Conservation (phyloP, 2,888 invertebrate genomes). For the Protodeltote pygarga region DNA sequence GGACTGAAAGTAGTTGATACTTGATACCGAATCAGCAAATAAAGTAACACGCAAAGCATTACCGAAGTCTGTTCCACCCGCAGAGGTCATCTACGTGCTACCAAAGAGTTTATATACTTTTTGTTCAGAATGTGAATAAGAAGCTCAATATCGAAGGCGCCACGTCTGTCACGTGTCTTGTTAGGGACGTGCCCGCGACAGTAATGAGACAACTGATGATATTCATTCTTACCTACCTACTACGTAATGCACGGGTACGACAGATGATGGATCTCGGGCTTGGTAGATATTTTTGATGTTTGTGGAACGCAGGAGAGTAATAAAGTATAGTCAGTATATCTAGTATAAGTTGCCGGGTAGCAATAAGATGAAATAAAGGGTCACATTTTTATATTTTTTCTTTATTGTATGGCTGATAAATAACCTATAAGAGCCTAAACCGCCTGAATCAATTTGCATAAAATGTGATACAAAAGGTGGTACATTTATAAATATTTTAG, state of each 20-base stretch:
- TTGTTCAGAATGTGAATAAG: constrained; percentile 36
- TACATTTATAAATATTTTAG: too few species aligned
- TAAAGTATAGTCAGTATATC: too few species aligned
- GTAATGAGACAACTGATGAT: constrained; percentile 52
- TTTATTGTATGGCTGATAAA: too few species aligned
- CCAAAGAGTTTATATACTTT: constrained; percentile 17
- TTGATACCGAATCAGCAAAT: background rate
- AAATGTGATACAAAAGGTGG: too few species aligned
- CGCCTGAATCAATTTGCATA: too few species aligned
- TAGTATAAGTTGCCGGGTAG: too few species aligned
- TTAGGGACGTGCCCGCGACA: constrained; percentile 57
- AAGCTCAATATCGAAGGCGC: constrained; percentile 40
- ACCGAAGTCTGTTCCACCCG: too few species aligned
- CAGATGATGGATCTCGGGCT: constrained; percentile 14
- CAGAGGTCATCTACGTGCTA: constrained; percentile 36
- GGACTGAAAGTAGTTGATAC: too few species aligned
- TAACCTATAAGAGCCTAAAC: too few species aligned
- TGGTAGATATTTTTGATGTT: background rate
- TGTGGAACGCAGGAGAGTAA: too few species aligned
- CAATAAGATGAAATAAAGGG: too few species aligned
- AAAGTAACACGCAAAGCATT: constrained; percentile 16
- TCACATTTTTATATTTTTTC: too few species aligned
- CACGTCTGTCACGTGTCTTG: constrained; percentile 57
- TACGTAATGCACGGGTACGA: constrained; percentile 26
- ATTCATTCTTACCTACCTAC: constrained; percentile 15